phyloP scores from a whole-genome alignment of 2,888 invertebrate genomes.

The Celastrina argiolus region DNA sequence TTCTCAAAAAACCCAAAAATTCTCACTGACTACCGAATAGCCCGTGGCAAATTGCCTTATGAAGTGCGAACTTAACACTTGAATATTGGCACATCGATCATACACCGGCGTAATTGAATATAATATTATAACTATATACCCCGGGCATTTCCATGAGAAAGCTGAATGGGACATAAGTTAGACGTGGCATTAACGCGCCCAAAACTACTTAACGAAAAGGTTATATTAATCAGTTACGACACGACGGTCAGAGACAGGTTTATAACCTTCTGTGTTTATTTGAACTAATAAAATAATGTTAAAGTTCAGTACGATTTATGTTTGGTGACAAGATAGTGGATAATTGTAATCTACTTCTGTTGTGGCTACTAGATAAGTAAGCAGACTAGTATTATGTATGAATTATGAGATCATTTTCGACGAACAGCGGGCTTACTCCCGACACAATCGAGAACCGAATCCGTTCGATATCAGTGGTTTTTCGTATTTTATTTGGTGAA shows the following conservation, averaged over 20 bases:
- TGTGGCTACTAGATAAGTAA: background rate
- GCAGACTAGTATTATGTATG: too few species aligned
- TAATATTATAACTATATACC: background rate
- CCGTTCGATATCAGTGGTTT: too few species aligned
- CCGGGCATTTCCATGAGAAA: background rate
- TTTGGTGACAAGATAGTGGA: background rate
- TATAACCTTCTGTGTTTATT: conserved; percentile 7
- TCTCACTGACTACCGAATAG: background rate
- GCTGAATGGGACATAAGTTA: conserved; percentile 6
- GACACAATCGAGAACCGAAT: too few species aligned
- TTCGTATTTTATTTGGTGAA: too few species aligned
- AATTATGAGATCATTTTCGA: too few species aligned
- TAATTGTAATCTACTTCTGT: too few species aligned
- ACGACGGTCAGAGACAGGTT: background rate
- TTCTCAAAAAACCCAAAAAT: background rate
- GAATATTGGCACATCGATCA: background rate
- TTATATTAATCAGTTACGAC: conserved; percentile 15
- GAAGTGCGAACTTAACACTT: background rate
- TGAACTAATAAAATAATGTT: background rate
- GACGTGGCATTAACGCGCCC: conserved; percentile 4
- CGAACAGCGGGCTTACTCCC: too few species aligned
- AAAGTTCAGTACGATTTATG: background rate
- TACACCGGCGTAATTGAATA: background rate
- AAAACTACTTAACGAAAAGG: conserved; percentile 19
- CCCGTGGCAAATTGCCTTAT: background rate